Evolutionary conservation across 2,888 invertebrate species (phyloP), one percentile per base, ranked within the genome.

Genomic region (Netelia melanura): DNA sequence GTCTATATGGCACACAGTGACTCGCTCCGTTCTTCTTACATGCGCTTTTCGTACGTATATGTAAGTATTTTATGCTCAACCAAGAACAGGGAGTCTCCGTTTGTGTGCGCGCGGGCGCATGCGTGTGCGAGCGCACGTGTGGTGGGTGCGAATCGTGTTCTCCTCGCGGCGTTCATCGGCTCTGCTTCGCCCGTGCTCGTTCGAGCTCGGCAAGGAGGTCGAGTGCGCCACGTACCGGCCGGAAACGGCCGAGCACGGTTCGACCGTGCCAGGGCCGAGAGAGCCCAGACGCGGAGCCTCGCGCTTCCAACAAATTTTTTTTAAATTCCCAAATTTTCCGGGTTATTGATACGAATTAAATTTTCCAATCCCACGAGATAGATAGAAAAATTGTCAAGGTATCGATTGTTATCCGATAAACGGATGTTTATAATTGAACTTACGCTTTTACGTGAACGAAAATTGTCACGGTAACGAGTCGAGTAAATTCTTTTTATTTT

Each of bases 201-300:
- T 78, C 70, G 54, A 82, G 65, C 75, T 78, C 80, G 78, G 83
- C 85, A 79, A 84, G 81, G 83, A 83, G 84, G 83, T 87, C 87
- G 86, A 87, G 83, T 86, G 81, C 80, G 83, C 84, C 85, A 87
- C 84, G 87, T 83, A 86, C 87, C 70, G 68, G 84, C 86, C 88
- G 88, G 87, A 88, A 87, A 86, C 86, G 77, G 74, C 87, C 87
- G 87, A 87, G 79, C 83, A 38, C 82, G 68, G 65, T 85, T 87
- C 87, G 86, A 87, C 86, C 83, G 83, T 21, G 56, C 21, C 86
- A 86, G 87, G 86, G 61, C n/a, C 83, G 87, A 76, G 61, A 11
- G 70, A 17, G 21, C 58, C 21, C 30, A 43, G 11, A 21, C 21
- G 11, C 23, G 9, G 21, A 14, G n/a, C 62, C 62, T 30, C 11